These are phyloP conservation scores for Todiramphus saurophagus DNA, from an alignment of 2,113 vertebrate species.

Conservation along the genomic window DNA sequence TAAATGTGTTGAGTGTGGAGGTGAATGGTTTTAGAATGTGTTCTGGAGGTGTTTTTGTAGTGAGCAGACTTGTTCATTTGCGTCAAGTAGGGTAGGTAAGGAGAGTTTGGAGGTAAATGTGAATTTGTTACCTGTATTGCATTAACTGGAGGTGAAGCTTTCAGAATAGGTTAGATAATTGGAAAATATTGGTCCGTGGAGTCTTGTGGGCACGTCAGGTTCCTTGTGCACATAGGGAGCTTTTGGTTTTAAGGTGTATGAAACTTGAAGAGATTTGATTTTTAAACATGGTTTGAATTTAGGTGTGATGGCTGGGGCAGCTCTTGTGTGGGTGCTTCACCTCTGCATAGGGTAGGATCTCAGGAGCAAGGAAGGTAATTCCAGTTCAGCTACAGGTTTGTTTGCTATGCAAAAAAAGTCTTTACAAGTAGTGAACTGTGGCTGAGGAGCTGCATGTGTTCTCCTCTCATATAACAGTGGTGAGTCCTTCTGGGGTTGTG, in stretches of 20 bases:
- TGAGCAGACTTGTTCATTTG: neutral
- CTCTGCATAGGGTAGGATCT: neutral
- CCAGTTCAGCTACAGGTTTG: neutral
- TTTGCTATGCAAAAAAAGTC: neutral
- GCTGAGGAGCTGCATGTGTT: neutral
- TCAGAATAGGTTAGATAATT: neutral
- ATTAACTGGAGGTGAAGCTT: neutral
- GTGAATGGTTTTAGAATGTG: neutral
- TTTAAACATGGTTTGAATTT: neutral
- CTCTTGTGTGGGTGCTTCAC: neutral
- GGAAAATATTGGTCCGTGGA: neutral
- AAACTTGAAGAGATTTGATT: neutral
- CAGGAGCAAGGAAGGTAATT: neutral
- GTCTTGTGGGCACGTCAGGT: neutral
- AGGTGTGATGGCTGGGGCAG: neutral
- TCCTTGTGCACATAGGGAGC: neutral
- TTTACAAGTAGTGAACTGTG: neutral
- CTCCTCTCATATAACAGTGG: neutral
- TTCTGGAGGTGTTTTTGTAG: neutral
- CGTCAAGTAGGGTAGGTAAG: too few species aligned
- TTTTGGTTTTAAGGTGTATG: neutral
- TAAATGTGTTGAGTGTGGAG: accelerated
- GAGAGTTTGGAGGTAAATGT: neutral
- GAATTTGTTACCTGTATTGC: neutral
- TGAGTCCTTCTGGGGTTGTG: neutral